A percentile compares a stretch with the other conserved stretches of the same genome.
These are phyloP conservation scores for Phymatocera aterrima DNA, from an alignment of 2,888 invertebrate genomes.

Conservation along the genomic window DNA sequence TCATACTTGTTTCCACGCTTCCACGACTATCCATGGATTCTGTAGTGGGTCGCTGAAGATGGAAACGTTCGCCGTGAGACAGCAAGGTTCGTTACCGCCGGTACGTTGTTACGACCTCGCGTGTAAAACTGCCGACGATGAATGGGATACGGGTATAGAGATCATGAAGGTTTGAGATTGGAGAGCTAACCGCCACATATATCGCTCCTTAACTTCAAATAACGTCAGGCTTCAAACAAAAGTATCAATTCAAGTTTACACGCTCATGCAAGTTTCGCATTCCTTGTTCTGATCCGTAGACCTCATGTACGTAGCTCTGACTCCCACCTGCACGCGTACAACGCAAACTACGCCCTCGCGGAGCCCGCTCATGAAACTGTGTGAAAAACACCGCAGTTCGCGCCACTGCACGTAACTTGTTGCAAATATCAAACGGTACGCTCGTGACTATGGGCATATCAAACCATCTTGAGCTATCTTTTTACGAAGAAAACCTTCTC, in stretches of 20 bases:
- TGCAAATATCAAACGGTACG: background rate
- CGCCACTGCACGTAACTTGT: background rate
- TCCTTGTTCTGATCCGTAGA: background rate
- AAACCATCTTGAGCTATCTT: background rate
- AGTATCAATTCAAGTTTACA: background rate
- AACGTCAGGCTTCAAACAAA: background rate
- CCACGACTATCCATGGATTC: background rate
- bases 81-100: background rate
- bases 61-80: background rate
- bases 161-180: slow-evolving; percentile 6
- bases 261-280: background rate
- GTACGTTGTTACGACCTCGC: background rate
- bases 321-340: too few species aligned
- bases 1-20: background rate
- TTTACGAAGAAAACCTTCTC: background rate
- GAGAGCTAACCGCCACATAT: background rate
- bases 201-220: background rate
- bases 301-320: background rate
- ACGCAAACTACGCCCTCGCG: background rate
- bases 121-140: slow-evolving; percentile 12
- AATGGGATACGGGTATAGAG: background rate
- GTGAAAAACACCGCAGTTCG: background rate
- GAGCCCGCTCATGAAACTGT: background rate
- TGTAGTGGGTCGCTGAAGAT: background rate
- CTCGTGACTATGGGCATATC: background rate